Percentiles rank a stretch among this genome's conserved stretches.
Evolutionary conservation across 2,113 vertebrate genomes (phyloP).

Genomic region (Azemiops feae): DNA sequence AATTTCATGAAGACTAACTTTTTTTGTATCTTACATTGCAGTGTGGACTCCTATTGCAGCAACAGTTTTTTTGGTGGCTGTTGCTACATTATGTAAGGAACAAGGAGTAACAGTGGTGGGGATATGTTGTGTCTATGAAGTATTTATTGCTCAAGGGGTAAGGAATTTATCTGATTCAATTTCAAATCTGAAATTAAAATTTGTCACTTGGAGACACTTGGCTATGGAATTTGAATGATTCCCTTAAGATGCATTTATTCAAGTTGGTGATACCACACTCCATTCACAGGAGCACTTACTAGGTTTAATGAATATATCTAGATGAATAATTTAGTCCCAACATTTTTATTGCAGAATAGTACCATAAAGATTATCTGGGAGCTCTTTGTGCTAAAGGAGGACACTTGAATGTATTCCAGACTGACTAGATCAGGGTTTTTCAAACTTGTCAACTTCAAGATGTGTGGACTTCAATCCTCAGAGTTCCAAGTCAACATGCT

Average conservation of each 20-base stretch:
- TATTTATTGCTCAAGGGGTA: constrained; percentile 97
- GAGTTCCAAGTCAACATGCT: not conserved
- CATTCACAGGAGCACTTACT: not conserved
- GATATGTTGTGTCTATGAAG: constrained; percentile 95
- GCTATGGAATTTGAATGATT: not conserved
- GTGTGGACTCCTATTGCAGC: constrained; percentile 91
- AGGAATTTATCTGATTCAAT: constrained; percentile 54
- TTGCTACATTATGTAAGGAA: constrained; percentile 95
- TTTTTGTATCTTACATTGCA: constrained; percentile 58
- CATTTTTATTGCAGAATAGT: not conserved
- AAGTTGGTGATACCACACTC: not conserved
- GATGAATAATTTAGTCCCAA: not conserved
- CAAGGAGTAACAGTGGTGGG: constrained; percentile 97
- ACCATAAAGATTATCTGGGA: not conserved
- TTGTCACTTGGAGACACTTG: not conserved
- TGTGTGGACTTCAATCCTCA: not conserved
- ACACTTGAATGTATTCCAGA: not conserved
- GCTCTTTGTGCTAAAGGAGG: not conserved
- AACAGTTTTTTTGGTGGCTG: constrained; percentile 89
- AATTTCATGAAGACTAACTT: not conserved
- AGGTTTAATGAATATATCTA: not conserved
- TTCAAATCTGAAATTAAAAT: not conserved
- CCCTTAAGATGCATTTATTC: not conserved
- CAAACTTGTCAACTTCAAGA: not conserved
- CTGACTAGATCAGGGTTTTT: not conserved